Conservation (phyloP, 2,113 vertebrate genomes). For the Cygnus atratus region DNA sequence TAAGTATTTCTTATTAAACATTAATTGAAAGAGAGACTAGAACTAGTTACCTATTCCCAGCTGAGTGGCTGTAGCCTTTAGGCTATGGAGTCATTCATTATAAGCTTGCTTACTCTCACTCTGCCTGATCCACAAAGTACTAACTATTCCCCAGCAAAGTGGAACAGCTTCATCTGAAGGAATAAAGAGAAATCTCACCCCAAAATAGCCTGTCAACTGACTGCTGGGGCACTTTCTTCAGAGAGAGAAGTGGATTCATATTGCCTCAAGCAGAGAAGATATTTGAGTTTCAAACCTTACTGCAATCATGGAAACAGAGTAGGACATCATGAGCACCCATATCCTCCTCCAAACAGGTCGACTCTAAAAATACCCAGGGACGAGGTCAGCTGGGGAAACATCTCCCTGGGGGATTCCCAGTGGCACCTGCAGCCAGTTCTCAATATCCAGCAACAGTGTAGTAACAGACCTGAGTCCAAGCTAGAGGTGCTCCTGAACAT, state of each 20-base stretch:
- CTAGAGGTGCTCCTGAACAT: background rate
- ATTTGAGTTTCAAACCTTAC: background rate
- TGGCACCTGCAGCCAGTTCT: background rate
- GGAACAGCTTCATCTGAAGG: background rate
- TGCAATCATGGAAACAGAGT: background rate
- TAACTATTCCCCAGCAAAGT: background rate
- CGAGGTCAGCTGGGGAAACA: background rate
- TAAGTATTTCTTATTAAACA: conserved; percentile 19
- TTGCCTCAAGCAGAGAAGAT: background rate
- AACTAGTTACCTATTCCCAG: conserved; percentile 2
- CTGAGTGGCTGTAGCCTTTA: background rate
- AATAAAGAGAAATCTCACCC: background rate
- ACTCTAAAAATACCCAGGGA: background rate
- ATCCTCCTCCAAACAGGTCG: background rate
- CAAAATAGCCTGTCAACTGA: background rate
- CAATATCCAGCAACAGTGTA: background rate
- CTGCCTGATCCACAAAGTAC: conserved; percentile 5
- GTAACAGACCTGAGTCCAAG: background rate
- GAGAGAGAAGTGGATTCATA: background rate
- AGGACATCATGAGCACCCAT: background rate
- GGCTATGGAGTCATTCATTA: background rate
- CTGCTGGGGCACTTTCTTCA: background rate
- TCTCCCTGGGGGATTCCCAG: background rate
- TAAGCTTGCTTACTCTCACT: background rate
- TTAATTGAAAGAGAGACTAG: background rate